Conservation (phyloP, 2,888 invertebrate species). For the Calameuta filiformis region DNA sequence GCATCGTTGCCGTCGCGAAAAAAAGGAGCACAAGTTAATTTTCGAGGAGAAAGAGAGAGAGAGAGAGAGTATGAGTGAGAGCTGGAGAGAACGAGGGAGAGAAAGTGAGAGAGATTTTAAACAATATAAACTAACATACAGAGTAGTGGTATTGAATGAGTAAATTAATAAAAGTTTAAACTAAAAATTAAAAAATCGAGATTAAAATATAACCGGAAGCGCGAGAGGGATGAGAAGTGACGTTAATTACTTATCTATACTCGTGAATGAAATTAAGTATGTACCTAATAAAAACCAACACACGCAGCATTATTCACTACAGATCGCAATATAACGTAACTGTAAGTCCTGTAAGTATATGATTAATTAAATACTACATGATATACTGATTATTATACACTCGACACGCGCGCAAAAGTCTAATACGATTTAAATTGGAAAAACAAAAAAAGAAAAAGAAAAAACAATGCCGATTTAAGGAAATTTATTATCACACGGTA, state of each 20-base stretch:
- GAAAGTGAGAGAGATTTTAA: conserved; percentile 13
- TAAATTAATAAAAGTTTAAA: conserved; percentile 18
- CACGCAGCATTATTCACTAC: conserved; percentile 36
- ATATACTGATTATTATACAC: conserved; percentile 13
- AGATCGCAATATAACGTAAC: conserved; percentile 40
- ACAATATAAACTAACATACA: conserved; percentile 26
- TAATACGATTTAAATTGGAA: conserved; percentile 5
- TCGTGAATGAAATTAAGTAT: conserved; percentile 22
- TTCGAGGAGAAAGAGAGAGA: conserved; percentile 2
- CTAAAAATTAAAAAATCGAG: conserved; percentile 14
- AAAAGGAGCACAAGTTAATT: neutral
- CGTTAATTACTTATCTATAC: conserved; percentile 7
- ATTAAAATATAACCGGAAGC: conserved; percentile 5
- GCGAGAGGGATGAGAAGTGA: neutral
- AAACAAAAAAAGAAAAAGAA: conserved; percentile 4
- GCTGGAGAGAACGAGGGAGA: neutral
- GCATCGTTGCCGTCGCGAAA: conserved; percentile 10
- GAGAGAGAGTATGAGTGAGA: neutral
- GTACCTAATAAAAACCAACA: conserved; percentile 25
- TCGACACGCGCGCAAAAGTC: conserved; percentile 6
- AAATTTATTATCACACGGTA: conserved; percentile 20
- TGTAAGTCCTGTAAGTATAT: conserved; percentile 41
- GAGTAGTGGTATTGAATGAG: conserved; percentile 24
- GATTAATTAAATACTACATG: conserved; percentile 11
- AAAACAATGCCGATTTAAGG: conserved; percentile 18